Percentiles rank a stretch among this genome's conserved stretches.
Conservation (phyloP, 2,797 vertebrate species). For the Peromyscus eremicus region DNA sequence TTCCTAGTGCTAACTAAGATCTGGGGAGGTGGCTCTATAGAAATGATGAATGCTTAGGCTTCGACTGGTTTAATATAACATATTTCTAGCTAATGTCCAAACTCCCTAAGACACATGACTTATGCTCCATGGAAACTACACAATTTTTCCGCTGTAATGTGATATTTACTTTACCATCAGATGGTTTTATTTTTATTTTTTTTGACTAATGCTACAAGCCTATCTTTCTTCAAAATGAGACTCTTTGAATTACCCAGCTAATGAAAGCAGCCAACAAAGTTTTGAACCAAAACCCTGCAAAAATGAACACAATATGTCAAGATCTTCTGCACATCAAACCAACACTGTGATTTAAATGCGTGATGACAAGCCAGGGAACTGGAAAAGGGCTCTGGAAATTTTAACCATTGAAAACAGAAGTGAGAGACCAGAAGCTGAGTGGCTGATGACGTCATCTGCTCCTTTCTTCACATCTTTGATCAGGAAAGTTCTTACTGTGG, state of each 20-base stretch:
- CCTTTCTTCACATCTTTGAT: not conserved
- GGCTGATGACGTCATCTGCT: not conserved
- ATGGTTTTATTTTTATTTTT: not conserved
- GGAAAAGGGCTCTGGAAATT: not conserved
- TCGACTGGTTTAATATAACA: not conserved
- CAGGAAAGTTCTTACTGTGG: not conserved
- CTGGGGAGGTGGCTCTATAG: not conserved
- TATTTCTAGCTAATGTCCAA: not conserved
- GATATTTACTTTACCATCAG: constrained; percentile 22
- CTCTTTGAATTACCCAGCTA: not conserved
- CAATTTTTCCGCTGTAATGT: not conserved
- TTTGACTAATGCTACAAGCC: not conserved
- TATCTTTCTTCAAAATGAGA: not conserved
- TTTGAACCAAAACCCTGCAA: not conserved
- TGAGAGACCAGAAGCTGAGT: not conserved
- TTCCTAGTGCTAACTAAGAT: constrained; percentile 1
- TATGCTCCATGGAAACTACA: not conserved
- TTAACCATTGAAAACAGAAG: not conserved
- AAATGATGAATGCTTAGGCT: not conserved
- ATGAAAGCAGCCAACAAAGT: not conserved
- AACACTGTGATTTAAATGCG: not conserved
- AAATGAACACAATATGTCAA: not conserved
- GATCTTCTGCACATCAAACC: not conserved
- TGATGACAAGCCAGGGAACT: not conserved
- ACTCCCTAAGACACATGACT: not conserved